A percentile compares a stretch with the other conserved stretches of the same genome.
phyloP scores from a whole-genome alignment of 2,797 vertebrate genomes.

The Peromyscus eremicus region DNA sequence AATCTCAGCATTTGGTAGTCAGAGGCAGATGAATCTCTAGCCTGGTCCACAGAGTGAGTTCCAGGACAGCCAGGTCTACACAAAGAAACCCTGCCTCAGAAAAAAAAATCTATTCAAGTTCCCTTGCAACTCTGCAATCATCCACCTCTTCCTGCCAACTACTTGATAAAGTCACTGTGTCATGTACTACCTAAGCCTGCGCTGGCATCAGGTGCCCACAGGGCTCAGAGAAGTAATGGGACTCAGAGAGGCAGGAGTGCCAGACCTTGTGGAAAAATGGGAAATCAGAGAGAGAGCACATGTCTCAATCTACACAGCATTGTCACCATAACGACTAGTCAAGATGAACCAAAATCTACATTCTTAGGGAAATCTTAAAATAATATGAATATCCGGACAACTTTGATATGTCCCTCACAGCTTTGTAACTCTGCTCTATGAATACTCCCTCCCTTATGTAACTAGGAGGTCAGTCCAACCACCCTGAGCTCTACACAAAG shows the following conservation, averaged over 20 bases:
- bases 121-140: neutral
- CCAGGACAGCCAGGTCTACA: neutral
- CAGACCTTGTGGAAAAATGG: neutral
- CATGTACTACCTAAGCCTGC: rapidly evolving
- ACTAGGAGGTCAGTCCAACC: neutral
- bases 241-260: neutral
- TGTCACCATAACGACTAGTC: neutral
- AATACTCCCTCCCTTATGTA: neutral
- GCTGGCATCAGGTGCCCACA: neutral
- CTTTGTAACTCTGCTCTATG: neutral
- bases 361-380: neutral
- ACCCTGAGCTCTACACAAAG: neutral
- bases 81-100: neutral
- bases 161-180: neutral
- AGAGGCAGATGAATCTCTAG: neutral
- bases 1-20: neutral
- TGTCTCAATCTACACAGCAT: neutral
- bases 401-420: neutral
- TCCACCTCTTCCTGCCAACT: rapidly evolving
- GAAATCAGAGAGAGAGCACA: neutral
- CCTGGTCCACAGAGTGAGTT: neutral
- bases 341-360: neutral
- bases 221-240: neutral
- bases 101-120: neutral
- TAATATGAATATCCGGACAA: neutral